Evolutionary conservation across 1,140 invertebrate species (phyloP).

Genomic region (Cataglyphis hispanica): DNA sequence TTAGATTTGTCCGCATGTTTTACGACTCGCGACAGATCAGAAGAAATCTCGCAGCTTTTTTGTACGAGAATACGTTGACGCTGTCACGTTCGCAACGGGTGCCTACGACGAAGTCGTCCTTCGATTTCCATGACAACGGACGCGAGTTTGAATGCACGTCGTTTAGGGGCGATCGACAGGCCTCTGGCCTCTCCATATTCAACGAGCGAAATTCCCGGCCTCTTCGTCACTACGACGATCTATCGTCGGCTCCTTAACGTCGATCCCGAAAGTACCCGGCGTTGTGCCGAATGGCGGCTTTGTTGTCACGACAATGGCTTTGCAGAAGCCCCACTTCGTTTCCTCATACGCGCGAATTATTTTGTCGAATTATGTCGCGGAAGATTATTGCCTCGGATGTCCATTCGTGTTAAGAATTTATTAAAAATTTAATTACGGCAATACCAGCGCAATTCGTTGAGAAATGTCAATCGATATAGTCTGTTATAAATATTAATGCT

Average conservation of each 20-base stretch:
- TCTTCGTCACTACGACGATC: conserved; percentile 77
- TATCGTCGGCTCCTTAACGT: conserved; percentile 77
- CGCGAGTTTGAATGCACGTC: conserved; percentile 77
- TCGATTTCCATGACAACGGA: conserved; percentile 80
- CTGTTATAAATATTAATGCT: neutral
- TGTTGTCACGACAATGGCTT: conserved; percentile 74
- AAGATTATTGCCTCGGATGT: conserved; percentile 35
- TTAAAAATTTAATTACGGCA: conserved; percentile 54
- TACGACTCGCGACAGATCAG: conserved; percentile 19
- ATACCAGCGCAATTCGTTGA: neutral
- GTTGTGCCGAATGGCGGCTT: conserved; percentile 63
- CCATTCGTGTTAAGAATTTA: conserved; percentile 26
- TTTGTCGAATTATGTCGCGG: conserved; percentile 35
- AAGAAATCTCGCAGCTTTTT: conserved; percentile 50
- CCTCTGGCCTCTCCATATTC: conserved; percentile 79
- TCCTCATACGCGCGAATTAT: conserved; percentile 66
- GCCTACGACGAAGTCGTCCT: conserved; percentile 72
- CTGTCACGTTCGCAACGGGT: conserved; percentile 56
- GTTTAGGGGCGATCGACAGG: conserved; percentile 80
- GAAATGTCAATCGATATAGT: conserved; percentile 16
- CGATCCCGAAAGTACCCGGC: conserved; percentile 63
- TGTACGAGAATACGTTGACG: conserved; percentile 37
- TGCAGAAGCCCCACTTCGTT: conserved; percentile 71
- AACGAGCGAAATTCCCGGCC: conserved; percentile 76
- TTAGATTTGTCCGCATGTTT: conserved; percentile 4